Conservation (phyloP, 2,888 invertebrate genomes). For the Eupelmus urozonus region DNA sequence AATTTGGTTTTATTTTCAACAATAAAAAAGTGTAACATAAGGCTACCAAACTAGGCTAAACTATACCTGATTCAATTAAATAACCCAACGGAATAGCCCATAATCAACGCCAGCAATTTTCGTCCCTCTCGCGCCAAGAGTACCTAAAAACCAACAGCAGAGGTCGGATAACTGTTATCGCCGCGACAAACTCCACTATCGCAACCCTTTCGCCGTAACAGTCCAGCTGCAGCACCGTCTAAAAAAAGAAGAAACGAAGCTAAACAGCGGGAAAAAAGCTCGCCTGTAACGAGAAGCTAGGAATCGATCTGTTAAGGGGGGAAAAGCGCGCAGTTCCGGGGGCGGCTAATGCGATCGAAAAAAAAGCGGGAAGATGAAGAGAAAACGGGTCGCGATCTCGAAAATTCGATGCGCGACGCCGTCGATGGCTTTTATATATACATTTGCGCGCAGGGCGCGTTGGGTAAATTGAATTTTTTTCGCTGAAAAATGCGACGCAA, state of each 20-base stretch:
- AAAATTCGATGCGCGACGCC: slow-evolving; percentile 40
- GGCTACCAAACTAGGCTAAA: too few relatives aligned
- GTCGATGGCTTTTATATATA: slow-evolving; percentile 40
- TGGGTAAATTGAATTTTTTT: slow-evolving; percentile 41
- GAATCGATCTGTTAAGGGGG: neutral
- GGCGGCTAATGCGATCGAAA: slow-evolving; percentile 29
- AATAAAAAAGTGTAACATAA: too few relatives aligned
- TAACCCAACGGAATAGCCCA: too few relatives aligned
- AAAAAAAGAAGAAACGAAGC: slow-evolving; percentile 10
- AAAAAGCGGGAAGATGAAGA: neutral
- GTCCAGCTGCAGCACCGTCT: too few relatives aligned
- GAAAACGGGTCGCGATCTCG: neutral
- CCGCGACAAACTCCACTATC: slow-evolving; percentile 61
- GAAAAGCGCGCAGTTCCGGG: neutral
- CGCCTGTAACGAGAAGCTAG: slow-evolving; percentile 15
- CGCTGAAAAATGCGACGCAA: slow-evolving; percentile 31
- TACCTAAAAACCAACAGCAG: neutral
- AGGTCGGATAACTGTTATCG: slow-evolving; percentile 60
- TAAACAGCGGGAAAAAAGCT: slow-evolving; percentile 7
- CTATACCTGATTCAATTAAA: too few relatives aligned
- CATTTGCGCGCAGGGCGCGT: neutral
- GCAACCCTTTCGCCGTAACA: slow-evolving; percentile 47
- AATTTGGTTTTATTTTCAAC: too few relatives aligned
- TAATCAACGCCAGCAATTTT: neutral
- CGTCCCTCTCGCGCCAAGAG: neutral